Evolutionary conservation across 2,797 vertebrate species (phyloP), one percentile per base, ranked within the genome.

Genomic region (Silurus aristotelis): DNA sequence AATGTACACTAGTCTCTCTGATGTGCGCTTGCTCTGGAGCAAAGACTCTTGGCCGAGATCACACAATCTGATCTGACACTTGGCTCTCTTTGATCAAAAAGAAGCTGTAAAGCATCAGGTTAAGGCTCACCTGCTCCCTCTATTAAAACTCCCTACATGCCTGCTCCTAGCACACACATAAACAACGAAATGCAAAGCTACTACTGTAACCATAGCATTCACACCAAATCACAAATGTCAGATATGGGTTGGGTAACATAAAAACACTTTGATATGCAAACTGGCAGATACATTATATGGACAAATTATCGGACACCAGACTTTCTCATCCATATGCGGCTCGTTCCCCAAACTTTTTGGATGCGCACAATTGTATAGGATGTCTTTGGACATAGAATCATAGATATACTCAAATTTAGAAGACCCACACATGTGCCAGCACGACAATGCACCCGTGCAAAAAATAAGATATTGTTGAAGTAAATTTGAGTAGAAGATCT

Each of bases 31-130:
- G 63, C 38, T 58, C 82, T 61, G 73, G 82, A 77, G 66, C 73
- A 79, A 78, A 79, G 61, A 72, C 81, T 85, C 76, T 80, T 82
- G 82, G 76, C 82, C 31, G 84, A 80, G 85, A 89, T 89, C 87
- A 84, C 81, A 88, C 85, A 68, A 55, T 75, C 73, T 85, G 80
- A 75, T 83, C 87, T 83, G 82, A 68, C 75, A 79, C 84, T 85
- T 85, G 78, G 84, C 78, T 76, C 84, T 76, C 64, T 86, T 87
- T 89, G 89, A 89, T 87, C 83, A 85, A 84, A 86, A 67, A 55
- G 56, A 86, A 82, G 83, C 58, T 27, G 43, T 80, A 87, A 88
- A 82, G 48, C 60, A n/a, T 86, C 83, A 73, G 63, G 84, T 85
- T 86, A 83, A 83, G 73, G 60, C 80, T 89, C 80, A 87, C 85